Evolutionary conservation across 1,140 invertebrate genomes (phyloP).

Genomic region (Patella vulgata): DNA sequence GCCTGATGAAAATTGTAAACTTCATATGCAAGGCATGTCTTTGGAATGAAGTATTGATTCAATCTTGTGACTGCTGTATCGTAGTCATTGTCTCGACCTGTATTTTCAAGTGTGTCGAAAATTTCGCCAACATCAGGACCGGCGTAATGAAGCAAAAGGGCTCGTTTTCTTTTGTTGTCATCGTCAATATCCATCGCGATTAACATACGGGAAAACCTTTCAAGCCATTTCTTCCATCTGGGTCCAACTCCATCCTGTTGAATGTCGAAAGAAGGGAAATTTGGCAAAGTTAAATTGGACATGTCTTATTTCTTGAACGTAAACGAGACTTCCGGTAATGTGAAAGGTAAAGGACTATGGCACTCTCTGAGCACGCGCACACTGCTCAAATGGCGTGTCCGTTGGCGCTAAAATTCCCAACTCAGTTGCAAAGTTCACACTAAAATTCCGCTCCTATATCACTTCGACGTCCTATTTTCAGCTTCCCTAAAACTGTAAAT

Average conservation of each 20-base stretch:
- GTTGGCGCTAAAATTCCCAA: too few species aligned
- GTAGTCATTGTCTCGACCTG: neutral
- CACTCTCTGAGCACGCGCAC: too few species aligned
- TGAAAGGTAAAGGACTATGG: too few species aligned
- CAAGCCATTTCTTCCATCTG: conserved; percentile 6
- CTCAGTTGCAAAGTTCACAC: too few species aligned
- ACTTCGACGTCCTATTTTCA: too few species aligned
- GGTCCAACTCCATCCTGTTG: neutral
- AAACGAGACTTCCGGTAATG: too few species aligned
- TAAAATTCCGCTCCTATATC: too few species aligned
- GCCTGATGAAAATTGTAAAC: conserved; percentile 2
- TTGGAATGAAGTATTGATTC: conserved; percentile 4
- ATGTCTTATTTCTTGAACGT: too few species aligned
- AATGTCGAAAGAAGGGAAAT: neutral
- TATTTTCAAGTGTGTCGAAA: conserved; percentile 3
- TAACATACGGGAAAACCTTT: neutral
- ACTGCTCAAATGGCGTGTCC: too few species aligned
- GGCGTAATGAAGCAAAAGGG: too few species aligned
- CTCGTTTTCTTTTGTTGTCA: too few species aligned
- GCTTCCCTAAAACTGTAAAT: too few species aligned
- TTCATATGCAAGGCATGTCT: neutral
- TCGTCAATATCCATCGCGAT: conserved; percentile 1
- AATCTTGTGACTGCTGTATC: conserved; percentile 1
- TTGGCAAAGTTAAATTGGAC: neutral
- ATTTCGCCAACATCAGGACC: neutral